Base-by-base conservation (phyloP, 2,797 vertebrate genomes). In the Serranus cabrilla region DNA sequence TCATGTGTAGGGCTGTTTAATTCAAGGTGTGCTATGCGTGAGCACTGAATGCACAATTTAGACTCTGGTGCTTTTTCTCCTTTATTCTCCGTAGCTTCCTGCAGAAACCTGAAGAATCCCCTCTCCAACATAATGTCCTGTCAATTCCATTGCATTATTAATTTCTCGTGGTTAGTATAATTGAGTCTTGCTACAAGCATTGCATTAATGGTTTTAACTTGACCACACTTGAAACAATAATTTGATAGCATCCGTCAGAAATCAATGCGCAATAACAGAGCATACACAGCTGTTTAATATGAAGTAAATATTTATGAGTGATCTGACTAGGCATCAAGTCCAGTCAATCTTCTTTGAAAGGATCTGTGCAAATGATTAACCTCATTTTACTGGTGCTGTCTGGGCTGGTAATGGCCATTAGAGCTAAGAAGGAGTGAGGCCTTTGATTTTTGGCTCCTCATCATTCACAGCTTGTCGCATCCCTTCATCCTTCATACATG, bases 221-320 rank as follows among this genome's bases (percentile, higher is more conserved):
- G 90, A 89, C 87, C 91, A 91, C 89, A 92, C 89, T 88, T 92
- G 85, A 93, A 94, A 95, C 91, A 93, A 94, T 92, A 81, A 94
- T 93, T 91, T 88, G 86, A 94, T 88, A 90, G 89, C 84, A 85
- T 88, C 94, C 94, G 93, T 95, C 95, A 96, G 95, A 92, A 97
- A 99, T 99, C 97, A 96, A 98, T 98, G 86, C 81, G 66, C 95
- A 96, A 95, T 95, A 96, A 97, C 95, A 95, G 95, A 96, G 94
- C 95, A 92, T 75, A 67, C 94, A 95, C 95, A 96, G 95, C 96
- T 96, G 95, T 94, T 93, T 96, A 96, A 96, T 96, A 95, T 94
- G 82, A 96, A 96, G 97, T 98, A 98, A 98, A 99, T 99, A 99
- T 99, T 98, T 99, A 99, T 99, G 97, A 98, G 97, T 96, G 96